phyloP scores from a whole-genome alignment of 2,797 vertebrate genomes.

The Austrolebias charrua region DNA sequence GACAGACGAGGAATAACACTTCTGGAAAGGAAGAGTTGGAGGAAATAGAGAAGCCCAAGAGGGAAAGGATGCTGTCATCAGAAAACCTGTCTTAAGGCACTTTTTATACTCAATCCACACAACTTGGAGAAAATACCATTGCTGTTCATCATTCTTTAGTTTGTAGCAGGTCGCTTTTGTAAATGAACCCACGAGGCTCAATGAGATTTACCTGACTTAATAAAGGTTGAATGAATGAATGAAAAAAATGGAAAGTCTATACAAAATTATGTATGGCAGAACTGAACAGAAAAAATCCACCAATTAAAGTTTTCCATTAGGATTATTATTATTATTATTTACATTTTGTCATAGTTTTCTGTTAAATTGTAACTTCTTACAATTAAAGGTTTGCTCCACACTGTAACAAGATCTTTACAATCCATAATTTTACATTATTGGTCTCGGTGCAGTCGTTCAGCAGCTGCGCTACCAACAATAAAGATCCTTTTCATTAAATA shows the following conservation, averaged over 20 bases:
- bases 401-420: conserved; percentile 59
- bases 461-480: conserved; percentile 69
- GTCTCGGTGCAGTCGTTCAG: conserved; percentile 61
- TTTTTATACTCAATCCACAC: conserved; percentile 23
- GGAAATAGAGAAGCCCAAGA: conserved; percentile 19
- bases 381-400: conserved; percentile 51
- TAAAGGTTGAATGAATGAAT: too few relatives aligned
- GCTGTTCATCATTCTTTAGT: too few relatives aligned
- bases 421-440: conserved; percentile 65
- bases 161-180: too few relatives aligned
- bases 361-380: conserved; percentile 13
- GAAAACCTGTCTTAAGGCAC: conserved; percentile 30
- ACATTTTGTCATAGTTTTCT: background rate
- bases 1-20: conserved; percentile 71
- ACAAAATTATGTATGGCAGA: background rate
- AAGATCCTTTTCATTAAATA: conserved; percentile 67
- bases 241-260: conserved; percentile 19
- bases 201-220: too few relatives aligned
- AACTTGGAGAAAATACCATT: conserved; percentile 27
- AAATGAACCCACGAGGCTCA: too few relatives aligned
- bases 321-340: conserved; percentile 13
- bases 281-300: background rate
- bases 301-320: background rate
- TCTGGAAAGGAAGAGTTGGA: conserved; percentile 45
- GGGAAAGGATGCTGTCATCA: conserved; percentile 35